Conservation (phyloP, 2,797 vertebrate species). For the Sebastes alutus region DNA sequence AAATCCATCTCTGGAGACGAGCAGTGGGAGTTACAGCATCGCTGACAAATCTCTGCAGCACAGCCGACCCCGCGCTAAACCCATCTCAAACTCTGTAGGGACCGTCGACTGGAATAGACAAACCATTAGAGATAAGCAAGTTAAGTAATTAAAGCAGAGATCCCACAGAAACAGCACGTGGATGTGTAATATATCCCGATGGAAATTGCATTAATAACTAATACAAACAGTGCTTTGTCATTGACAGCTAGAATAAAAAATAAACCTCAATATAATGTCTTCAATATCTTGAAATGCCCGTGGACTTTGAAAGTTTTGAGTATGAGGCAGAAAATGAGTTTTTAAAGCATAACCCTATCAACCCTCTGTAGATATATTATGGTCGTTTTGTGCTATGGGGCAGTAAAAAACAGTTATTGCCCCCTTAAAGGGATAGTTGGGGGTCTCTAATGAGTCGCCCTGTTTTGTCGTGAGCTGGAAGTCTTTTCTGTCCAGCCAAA, state of each 20-base stretch:
- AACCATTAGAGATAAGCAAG: background rate
- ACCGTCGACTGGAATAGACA: background rate
- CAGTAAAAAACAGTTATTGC: constrained; percentile 53
- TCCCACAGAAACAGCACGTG: background rate
- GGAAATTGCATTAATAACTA: background rate
- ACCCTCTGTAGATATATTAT: constrained; percentile 38
- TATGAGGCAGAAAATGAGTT: constrained; percentile 32
- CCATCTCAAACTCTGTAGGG: background rate
- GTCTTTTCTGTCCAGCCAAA: constrained; percentile 15
- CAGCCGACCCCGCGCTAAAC: background rate
- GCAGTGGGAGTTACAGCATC: constrained; percentile 3
- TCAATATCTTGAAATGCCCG: background rate
- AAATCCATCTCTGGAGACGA: background rate
- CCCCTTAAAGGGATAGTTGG: constrained; percentile 29
- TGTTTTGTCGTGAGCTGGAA: constrained; percentile 7
- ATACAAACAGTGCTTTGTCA: background rate
- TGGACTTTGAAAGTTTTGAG: constrained; percentile 21
- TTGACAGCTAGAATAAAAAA: background rate
- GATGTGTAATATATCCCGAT: background rate
- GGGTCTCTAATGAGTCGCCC: constrained; percentile 24
- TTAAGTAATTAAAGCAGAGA: constrained; percentile 7
- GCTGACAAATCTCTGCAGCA: background rate
- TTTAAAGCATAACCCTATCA: constrained; percentile 44
- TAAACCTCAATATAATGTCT: background rate
- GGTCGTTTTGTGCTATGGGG: constrained; percentile 42